A percentile compares a stretch with the other conserved stretches of the same genome.
phyloP scores from a whole-genome alignment of 2,888 invertebrate species.

The Sphaerophoria rueppellii region DNA sequence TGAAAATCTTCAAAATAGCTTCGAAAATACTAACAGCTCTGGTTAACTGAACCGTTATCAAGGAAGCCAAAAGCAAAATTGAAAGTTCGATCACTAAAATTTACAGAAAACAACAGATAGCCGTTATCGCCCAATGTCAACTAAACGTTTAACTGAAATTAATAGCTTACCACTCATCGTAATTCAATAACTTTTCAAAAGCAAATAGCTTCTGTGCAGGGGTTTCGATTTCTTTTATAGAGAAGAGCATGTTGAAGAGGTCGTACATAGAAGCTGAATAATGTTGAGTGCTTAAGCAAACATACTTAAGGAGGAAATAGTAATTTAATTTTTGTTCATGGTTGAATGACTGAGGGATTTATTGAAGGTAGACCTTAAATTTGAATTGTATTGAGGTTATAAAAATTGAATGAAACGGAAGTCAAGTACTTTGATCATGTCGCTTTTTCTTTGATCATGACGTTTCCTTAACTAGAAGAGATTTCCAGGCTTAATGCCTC shows the following conservation, averaged over 20 bases:
- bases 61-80: neutral
- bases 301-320: slow-evolving; percentile 1
- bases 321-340: slow-evolving; percentile 21
- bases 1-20: neutral
- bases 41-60: slow-evolving; percentile 16
- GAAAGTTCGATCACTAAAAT: slow-evolving; percentile 7
- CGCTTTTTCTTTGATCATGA: neutral
- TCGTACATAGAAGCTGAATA: neutral
- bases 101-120: neutral
- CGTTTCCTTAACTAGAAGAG: neutral
- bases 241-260: neutral
- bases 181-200: slow-evolving; percentile 6
- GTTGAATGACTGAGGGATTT: slow-evolving; percentile 1
- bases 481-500: no score
- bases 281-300: slow-evolving; percentile 7
- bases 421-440: no score
- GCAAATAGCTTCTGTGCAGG: slow-evolving; percentile 4
- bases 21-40: slow-evolving; percentile 35
- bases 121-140: no score
- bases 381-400: neutral
- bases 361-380: neutral
- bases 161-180: slow-evolving; percentile 39
- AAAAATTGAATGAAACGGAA: no score
- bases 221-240: slow-evolving; percentile 20
- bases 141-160: neutral